Base-by-base conservation (phyloP, 2,888 invertebrate genomes). In the Acanthosepion lycidas region DNA sequence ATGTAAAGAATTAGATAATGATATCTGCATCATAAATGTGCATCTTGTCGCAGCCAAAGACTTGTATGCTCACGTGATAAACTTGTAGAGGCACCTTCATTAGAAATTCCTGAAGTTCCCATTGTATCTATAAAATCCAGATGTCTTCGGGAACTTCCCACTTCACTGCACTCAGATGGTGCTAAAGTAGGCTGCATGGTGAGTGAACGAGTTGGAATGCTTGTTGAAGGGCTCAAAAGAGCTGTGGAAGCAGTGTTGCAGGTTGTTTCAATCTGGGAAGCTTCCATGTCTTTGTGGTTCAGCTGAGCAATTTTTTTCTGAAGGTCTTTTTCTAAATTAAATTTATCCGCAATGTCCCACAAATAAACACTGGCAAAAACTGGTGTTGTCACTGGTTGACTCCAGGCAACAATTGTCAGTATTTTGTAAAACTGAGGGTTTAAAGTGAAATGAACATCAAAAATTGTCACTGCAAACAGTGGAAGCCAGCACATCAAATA, bases 401-500 rank as follows among this genome's bases (percentile, higher is more conserved):
- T 96, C 97, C 97, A 97, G 12, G 97, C 97, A 15, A 97, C 95
- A 64, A 97, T 96, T 51, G 97, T 97, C 94, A 97, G 95, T 49
- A 96, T 95, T 98, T 97, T 96, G 95, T 97, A 97, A 64, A 96
- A 95, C 33, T 96, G 95, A 28, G 96, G 95, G 15, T 97, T 96
- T 59, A 96, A 96, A 91, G 95, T 95, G 95, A 97, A 97, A 64
- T 96, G 95, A 4, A 97, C 97, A 95, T 97, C 97, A 42, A 97
- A 95, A 95, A 99, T 98, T 5, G 99, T 99, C 96, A 99, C 98
- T 96, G 99, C 98, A 97, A 99, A 99, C 95, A 99, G 98, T 28
- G 99, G 99, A 95, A 99, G 99, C 99, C 99, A 99, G 98, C 99
- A 99, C 94, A 99, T 98, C 92, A 99, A 98, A 97, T 99, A 99